These are phyloP conservation scores for Frieseomelitta varia DNA, from an alignment of 1,140 invertebrate species.

Conservation along the genomic window DNA sequence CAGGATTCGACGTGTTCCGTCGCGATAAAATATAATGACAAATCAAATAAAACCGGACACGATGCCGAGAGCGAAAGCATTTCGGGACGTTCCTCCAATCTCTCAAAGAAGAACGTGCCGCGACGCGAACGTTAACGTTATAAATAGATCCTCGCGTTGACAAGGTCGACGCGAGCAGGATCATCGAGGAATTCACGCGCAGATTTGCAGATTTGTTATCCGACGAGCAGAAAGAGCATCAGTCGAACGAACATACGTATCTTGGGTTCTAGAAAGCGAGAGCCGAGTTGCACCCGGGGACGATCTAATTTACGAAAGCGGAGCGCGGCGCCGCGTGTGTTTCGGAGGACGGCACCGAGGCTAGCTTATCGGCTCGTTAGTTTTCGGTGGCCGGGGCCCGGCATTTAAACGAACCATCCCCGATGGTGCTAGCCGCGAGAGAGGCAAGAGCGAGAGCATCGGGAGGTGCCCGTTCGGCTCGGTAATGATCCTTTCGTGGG, in stretches of 20 bases:
- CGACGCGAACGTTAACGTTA: background rate
- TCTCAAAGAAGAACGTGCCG: background rate
- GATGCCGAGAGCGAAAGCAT: background rate
- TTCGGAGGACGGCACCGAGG: background rate
- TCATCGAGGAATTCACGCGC: no score
- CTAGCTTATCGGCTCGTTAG: constrained; percentile 56
- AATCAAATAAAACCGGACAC: constrained; percentile 22
- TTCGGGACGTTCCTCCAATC: no score
- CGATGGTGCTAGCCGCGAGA: background rate
- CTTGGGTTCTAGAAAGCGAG: background rate
- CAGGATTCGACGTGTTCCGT: constrained; percentile 25
- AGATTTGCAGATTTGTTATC: no score
- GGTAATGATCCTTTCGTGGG: constrained; percentile 77
- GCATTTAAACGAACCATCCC: constrained; percentile 37
- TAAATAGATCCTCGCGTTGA: background rate
- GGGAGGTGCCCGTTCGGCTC: constrained; percentile 44
- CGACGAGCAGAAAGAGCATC: no score
- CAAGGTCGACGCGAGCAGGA: background rate
- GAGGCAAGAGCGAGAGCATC: background rate
- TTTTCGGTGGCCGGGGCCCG: constrained; percentile 49
- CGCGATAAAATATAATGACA: background rate
- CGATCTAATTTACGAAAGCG: constrained; percentile 35
- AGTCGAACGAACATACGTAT: background rate
- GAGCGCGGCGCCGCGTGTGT: background rate
- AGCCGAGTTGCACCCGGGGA: background rate